Base-by-base conservation (phyloP, 2,113 vertebrate species). In the Monarcha castaneiventris region DNA sequence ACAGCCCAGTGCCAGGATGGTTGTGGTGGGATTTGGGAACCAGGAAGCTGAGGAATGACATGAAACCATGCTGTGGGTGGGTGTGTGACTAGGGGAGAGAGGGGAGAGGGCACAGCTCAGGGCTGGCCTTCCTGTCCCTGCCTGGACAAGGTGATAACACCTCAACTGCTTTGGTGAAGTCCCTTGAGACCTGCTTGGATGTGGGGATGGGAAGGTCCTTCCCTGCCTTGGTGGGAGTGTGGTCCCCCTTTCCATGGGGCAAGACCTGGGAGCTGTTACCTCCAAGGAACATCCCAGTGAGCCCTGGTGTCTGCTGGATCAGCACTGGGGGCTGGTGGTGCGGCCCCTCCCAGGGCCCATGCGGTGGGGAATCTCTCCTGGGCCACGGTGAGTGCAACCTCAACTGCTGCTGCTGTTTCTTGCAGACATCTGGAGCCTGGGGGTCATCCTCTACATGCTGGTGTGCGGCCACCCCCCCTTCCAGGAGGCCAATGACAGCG, bases 371-470 rank as follows among this genome's bases (percentile, higher is more conserved):
- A 26, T 63, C 16, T 66, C 29, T 67, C 61, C 71, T 83, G 35
- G n/a, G 35, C 35, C 12, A 1, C 3, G 6, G 16, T 46, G 43
- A 49, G 35, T 23, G 9, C 35, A 75, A 9, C 44, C 58, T 72
- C 66, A 93, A 81, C 63, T 30, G 46, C 72, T 79, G 51, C 67
- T 68, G 32, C 84, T 74, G 46, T 39, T 89, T 89, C 88, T 97
- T 94, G 62, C 98, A 99, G 99, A 99, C 96, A 98, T 99, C 90
- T 99, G 98, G 98, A 99, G 98, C 84, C 97, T 99, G 63, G 99
- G 99, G 27, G 99, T 99, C 96, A 99, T 99, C 93, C 98, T 99
- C 44, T 99, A 98, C 96, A 99, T 99, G 99, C 95, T 99, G 97
- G 98, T 99, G 59, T 99, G 98, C 0, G 98, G 99, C 67, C 98